Base-by-base conservation (phyloP, 1,140 invertebrate genomes). In the Chymomyza costata region DNA sequence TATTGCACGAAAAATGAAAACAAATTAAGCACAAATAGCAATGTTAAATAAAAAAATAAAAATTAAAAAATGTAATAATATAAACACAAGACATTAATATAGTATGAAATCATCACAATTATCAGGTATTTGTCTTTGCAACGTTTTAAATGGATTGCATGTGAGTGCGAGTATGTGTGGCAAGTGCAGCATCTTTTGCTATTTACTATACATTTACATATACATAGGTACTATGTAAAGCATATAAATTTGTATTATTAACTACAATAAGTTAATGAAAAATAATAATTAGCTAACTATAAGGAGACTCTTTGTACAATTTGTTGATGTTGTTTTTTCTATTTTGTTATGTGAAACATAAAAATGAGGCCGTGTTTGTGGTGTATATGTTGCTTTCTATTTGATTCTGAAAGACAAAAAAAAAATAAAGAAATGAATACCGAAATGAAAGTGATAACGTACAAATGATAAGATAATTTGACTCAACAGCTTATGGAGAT, bases 281-380 rank as follows among this genome's bases (percentile, higher is more conserved):
- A 78, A 78, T 47, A 59, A 73, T 78, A 71, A 76, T 71, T 78
- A 76, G 63, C 67, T 66, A 16, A 49, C 71, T 80, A 62, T 56
- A 50, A 44, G 30, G 63, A 63, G 54, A 49, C 44, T 62, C 73
- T 76, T 78, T 76, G 71, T 76, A 76, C 71, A 80, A 65, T 66
- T 53, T 37, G 40, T 53, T 59, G 39, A 25, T 55, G 43, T 49
- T n/a, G 11, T 46, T 61, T 53, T 52, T 45, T 60, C 19, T 56
- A 25, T 28, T 46, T 48, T 43, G 30, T 30, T 41, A 61, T 51
- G 15, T 52, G 59, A 52, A 48, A 31, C 39, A 50, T 69, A 44
- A 53, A 55, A 56, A 3, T 67, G 65, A 59, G 74, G 69, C 69
- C 69, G 57, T 62, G 48, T 67, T 54, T 66, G 61, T n/a, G n/a